A percentile compares a stretch with the other conserved stretches of the same genome.
phyloP scores from a whole-genome alignment of 2,888 invertebrate species.

The Siphonodentalium dalli region DNA sequence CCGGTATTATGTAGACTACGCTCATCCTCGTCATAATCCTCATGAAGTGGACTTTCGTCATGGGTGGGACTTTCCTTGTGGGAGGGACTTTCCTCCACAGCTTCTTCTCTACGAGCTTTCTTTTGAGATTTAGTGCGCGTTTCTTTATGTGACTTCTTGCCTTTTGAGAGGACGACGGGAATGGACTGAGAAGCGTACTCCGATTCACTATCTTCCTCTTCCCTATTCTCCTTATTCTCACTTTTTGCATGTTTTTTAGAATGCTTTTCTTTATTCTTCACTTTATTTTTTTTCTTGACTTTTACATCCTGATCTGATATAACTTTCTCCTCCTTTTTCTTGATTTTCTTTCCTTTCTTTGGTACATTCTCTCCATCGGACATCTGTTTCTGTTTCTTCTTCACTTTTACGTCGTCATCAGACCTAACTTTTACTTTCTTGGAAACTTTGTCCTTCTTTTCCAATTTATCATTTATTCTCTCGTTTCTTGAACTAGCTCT shows the following conservation, averaged over 20 bases:
- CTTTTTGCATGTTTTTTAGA: conserved; percentile 64
- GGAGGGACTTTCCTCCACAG: too few species aligned
- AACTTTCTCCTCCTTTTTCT: conserved; percentile 13
- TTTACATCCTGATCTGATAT: conserved; percentile 67
- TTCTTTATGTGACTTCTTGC: too few species aligned
- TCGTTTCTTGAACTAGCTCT: neutral
- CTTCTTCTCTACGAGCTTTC: too few species aligned
- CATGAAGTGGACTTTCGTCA: too few species aligned
- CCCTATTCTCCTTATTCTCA: conserved; percentile 59
- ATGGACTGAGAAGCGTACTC: too few species aligned
- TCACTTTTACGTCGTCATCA: conserved; percentile 1
- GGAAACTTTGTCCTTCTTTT: neutral
- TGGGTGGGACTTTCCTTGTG: too few species aligned
- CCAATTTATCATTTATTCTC: neutral
- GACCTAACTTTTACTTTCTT: neutral
- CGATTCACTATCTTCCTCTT: conserved; percentile 48
- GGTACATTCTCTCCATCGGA: too few species aligned
- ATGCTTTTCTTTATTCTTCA: conserved; percentile 13
- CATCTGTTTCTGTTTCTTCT: conserved; percentile 1
- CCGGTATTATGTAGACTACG: too few species aligned
- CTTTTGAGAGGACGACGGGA: too few species aligned
- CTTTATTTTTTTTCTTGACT: conserved; percentile 60
- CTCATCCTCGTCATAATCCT: too few species aligned
- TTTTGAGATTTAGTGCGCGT: too few species aligned
- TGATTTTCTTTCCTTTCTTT: conserved; percentile 1